These are phyloP conservation scores for Chloromyia formosa DNA, from an alignment of 2,888 invertebrate genomes.

Conservation along the genomic window DNA sequence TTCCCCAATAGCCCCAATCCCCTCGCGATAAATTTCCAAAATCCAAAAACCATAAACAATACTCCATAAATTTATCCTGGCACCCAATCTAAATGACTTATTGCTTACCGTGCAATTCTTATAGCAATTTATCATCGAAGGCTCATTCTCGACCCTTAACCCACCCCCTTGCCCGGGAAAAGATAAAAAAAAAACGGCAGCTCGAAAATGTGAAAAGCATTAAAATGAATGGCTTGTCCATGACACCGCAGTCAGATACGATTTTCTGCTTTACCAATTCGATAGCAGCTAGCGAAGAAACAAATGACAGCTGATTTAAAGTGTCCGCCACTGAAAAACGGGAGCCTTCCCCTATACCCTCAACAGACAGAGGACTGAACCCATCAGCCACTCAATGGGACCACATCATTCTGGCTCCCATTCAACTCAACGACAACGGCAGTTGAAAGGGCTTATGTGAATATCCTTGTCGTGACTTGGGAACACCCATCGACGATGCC, in stretches of 20 bases:
- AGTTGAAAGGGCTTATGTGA: conserved; percentile 5
- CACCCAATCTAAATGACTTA: conserved; percentile 2
- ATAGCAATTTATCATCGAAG: neutral
- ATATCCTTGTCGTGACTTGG: neutral
- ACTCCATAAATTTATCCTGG: no score
- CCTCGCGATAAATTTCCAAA: no score
- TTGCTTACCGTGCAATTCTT: neutral
- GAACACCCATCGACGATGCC: neutral
- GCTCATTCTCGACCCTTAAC: neutral
- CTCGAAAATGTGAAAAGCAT: neutral
- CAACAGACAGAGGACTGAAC: neutral
- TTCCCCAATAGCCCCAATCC: no score
- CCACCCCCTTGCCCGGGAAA: no score
- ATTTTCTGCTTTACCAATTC: conserved; percentile 7
- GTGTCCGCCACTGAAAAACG: neutral
- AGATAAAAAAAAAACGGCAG: neutral
- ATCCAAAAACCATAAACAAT: no score
- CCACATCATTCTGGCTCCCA: conserved; percentile 10
- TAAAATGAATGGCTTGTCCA: conserved; percentile 5
- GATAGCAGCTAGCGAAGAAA: conserved; percentile 10
- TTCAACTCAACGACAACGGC: neutral
- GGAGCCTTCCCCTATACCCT: neutral
- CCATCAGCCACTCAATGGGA: neutral
- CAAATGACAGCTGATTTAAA: conserved; percentile 23
- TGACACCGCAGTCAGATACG: neutral